phyloP scores from a whole-genome alignment of 2,797 vertebrate genomes.

The Urosaurus nigricauda region DNA sequence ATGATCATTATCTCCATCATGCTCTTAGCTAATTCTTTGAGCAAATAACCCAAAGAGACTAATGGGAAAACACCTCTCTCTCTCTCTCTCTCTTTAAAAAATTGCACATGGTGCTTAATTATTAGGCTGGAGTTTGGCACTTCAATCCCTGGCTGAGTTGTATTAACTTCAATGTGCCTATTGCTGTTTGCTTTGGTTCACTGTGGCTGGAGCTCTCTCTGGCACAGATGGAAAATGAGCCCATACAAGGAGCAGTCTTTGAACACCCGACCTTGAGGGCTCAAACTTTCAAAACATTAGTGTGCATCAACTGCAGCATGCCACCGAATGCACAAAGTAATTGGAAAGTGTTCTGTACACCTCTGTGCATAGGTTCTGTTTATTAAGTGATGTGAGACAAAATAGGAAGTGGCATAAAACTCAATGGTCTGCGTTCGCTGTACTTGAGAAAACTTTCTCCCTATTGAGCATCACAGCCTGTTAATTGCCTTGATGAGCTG shows the following conservation, averaged over 20 bases:
- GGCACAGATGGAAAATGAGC: slow-evolving; percentile 33
- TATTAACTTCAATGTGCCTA: slow-evolving; percentile 15
- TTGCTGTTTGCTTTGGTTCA: slow-evolving; percentile 39
- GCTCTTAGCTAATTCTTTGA: not conserved
- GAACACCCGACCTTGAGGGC: slow-evolving; percentile 21
- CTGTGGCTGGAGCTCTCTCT: not conserved
- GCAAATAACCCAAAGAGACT: slow-evolving; percentile 15
- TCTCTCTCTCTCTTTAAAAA: not conserved
- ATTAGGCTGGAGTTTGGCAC: slow-evolving; percentile 30
- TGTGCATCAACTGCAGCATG: accelerated
- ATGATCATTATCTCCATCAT: not conserved
- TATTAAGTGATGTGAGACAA: slow-evolving; percentile 28
- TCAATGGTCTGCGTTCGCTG: not conserved
- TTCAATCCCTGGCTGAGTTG: slow-evolving; percentile 12
- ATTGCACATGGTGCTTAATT: accelerated
- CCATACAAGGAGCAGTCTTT: not conserved
- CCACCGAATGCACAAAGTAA: not conserved
- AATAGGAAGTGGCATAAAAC: slow-evolving; percentile 32
- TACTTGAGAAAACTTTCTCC: not conserved
- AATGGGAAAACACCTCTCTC: not conserved
- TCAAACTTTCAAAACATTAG: not conserved
- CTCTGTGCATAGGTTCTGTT: not conserved
- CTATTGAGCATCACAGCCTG: not conserved
- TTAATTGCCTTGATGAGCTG: slow-evolving; percentile 1
- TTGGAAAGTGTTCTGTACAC: slow-evolving; percentile 28